These are phyloP conservation scores for Dendroctonus ponderosae DNA, from an alignment of 1,140 invertebrate genomes.

Conservation along the genomic window DNA sequence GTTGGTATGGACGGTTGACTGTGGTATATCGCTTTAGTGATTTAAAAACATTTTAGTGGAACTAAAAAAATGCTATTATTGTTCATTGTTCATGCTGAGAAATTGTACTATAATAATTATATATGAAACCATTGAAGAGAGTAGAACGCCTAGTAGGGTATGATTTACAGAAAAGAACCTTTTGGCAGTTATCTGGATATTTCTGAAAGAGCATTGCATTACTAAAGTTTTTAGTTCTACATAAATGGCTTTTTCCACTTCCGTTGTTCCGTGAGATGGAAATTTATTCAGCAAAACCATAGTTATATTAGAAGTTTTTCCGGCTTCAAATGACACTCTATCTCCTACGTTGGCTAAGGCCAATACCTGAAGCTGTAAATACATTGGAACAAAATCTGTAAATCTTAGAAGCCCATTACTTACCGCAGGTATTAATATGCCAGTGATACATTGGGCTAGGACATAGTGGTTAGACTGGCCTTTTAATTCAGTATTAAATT, in stretches of 20 bases:
- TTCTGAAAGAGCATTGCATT: too few species aligned
- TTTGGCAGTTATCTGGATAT: background rate
- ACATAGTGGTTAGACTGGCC: slow-evolving; percentile 2
- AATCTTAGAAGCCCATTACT: background rate
- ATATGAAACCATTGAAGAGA: slow-evolving; percentile 4
- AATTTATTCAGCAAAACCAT: background rate
- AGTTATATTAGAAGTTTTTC: background rate
- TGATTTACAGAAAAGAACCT: slow-evolving; percentile 8
- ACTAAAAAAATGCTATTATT: too few species aligned
- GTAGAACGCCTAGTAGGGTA: background rate
- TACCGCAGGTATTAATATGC: slow-evolving; percentile 7
- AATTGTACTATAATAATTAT: slow-evolving; percentile 4
- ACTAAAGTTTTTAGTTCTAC: too few species aligned
- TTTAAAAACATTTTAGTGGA: too few species aligned
- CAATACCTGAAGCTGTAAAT: too few species aligned
- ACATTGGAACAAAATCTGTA: too few species aligned
- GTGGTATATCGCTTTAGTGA: too few species aligned
- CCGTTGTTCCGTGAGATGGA: background rate
- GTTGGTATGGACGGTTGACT: too few species aligned
- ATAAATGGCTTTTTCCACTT: too few species aligned
- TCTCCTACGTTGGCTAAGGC: too few species aligned
- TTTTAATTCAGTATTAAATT: slow-evolving; percentile 1
- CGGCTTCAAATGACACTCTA: too few species aligned
- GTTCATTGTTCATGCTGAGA: background rate
- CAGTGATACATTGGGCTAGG: slow-evolving; percentile 6